Conservation (phyloP, 2,797 vertebrate genomes). For the Thunnus albacares region DNA sequence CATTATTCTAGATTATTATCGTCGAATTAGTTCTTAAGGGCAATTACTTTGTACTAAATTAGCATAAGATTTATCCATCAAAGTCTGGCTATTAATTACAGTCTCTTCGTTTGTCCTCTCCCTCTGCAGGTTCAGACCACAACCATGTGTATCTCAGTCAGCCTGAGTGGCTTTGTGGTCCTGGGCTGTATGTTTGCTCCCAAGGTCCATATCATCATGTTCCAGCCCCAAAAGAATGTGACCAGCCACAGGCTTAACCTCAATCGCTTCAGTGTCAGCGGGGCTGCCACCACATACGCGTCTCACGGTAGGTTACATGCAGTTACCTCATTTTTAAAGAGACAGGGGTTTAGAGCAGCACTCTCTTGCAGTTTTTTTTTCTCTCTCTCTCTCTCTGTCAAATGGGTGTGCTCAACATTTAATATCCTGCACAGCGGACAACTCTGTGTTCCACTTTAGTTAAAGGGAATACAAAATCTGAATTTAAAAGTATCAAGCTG, state of each 20-base stretch:
- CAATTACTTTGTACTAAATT: conserved; percentile 45
- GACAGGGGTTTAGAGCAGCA: conserved; percentile 25
- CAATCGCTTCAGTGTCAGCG: conserved; percentile 97
- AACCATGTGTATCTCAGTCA: conserved; percentile 99
- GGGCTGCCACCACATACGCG: conserved; percentile 91
- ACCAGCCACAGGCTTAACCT: conserved; percentile 97
- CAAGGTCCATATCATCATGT: conserved; percentile 98
- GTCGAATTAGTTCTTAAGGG: conserved; percentile 35
- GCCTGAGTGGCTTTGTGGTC: conserved; percentile 98
- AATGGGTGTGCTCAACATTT: conserved; percentile 14
- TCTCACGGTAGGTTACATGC: conserved; percentile 91
- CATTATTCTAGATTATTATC: conserved; percentile 55
- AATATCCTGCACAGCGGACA: neutral
- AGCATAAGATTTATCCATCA: conserved; percentile 52
- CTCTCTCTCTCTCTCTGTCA: neutral
- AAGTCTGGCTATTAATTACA: conserved; percentile 42
- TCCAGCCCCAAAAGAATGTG: conserved; percentile 99
- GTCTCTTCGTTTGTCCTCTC: conserved; percentile 19
- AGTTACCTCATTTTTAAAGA: conserved; percentile 58
- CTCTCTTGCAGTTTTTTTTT: neutral
- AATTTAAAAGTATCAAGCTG: neutral
- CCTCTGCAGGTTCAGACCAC: conserved; percentile 96
- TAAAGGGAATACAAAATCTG: neutral
- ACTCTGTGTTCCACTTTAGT: conserved; percentile 11
- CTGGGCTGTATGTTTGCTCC: conserved; percentile 98